Percentiles rank a stretch among this genome's conserved stretches.
Conservation (phyloP, 2,888 invertebrate species). For the Cheilosia soror region DNA sequence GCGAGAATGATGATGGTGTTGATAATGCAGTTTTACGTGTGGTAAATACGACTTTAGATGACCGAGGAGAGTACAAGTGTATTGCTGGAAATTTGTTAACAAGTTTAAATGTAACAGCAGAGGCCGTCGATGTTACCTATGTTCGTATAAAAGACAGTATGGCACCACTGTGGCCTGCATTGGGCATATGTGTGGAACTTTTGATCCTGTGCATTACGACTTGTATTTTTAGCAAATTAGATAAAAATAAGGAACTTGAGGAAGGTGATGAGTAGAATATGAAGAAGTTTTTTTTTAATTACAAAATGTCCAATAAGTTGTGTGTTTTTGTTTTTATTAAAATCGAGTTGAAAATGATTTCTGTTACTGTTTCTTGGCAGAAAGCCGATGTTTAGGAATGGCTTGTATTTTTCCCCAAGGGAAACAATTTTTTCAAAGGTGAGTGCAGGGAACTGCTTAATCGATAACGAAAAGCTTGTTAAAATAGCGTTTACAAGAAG, state of each 20-base stretch:
- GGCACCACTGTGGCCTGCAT: constrained; percentile 97
- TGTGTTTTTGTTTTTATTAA: background rate
- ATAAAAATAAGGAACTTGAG: constrained; percentile 92
- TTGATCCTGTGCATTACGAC: constrained; percentile 95
- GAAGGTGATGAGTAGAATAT: constrained; percentile 88
- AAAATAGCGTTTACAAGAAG: too few species aligned
- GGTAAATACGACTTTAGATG: constrained; percentile 85
- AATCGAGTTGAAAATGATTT: too few species aligned
- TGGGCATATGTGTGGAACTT: constrained; percentile 96
- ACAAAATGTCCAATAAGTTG: background rate
- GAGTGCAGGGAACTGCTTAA: too few species aligned
- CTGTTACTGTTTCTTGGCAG: too few species aligned
- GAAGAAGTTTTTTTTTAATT: background rate
- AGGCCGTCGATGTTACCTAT: constrained; percentile 81
- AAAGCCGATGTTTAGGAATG: too few species aligned
- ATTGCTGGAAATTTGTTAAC: constrained; percentile 83
- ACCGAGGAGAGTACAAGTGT: constrained; percentile 88
- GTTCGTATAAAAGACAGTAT: constrained; percentile 91
- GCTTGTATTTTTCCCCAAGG: too few species aligned
- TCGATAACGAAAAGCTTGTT: too few species aligned
- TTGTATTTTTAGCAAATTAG: constrained; percentile 95
- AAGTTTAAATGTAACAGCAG: constrained; percentile 73
- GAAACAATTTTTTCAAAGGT: too few species aligned
- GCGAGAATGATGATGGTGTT: constrained; percentile 83
- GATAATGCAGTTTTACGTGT: constrained; percentile 86